Percentiles rank a stretch among this genome's conserved stretches.
Conservation (phyloP, 1,140 invertebrate species). For the Pogonomyrmex californicus region DNA sequence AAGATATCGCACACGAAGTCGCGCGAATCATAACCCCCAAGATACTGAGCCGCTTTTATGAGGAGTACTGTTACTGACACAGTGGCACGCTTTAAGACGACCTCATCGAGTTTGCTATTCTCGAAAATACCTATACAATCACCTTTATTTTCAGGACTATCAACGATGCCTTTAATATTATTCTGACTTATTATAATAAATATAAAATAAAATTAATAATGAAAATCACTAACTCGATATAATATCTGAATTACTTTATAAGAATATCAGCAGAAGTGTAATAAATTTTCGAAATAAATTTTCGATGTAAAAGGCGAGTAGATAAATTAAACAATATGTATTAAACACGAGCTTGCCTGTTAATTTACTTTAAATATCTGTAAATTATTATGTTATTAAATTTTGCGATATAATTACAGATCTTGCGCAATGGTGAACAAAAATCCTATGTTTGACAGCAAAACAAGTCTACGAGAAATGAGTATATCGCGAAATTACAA, state of each 20-base stretch:
- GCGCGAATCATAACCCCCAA: slow-evolving; percentile 76
- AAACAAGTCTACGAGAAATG: slow-evolving; percentile 44
- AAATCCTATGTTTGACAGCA: slow-evolving; percentile 13
- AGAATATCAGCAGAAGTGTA: background rate
- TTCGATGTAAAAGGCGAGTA: background rate
- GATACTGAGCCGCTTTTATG: slow-evolving; percentile 73
- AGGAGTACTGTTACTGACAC: slow-evolving; percentile 84
- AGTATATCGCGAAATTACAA: slow-evolving; percentile 42
- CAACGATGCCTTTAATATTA: background rate
- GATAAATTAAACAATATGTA: background rate
- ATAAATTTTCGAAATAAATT: background rate
- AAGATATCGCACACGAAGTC: slow-evolving; percentile 71
- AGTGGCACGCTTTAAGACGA: slow-evolving; percentile 82
- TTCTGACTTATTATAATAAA: background rate
- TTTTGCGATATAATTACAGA: background rate
- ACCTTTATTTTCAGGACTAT: slow-evolving; percentile 4
- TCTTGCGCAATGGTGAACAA: background rate
- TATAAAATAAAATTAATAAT: background rate
- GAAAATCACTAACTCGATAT: background rate
- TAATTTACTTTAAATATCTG: background rate
- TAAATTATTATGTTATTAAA: background rate
- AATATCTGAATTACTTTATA: background rate
- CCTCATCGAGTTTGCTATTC: slow-evolving; percentile 69
- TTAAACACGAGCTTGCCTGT: background rate
- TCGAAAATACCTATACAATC: slow-evolving; percentile 66